Evolutionary conservation across 2,797 vertebrate genomes (phyloP), one percentile per base, ranked within the genome.

Genomic region (Micromesistius poutassou): DNA sequence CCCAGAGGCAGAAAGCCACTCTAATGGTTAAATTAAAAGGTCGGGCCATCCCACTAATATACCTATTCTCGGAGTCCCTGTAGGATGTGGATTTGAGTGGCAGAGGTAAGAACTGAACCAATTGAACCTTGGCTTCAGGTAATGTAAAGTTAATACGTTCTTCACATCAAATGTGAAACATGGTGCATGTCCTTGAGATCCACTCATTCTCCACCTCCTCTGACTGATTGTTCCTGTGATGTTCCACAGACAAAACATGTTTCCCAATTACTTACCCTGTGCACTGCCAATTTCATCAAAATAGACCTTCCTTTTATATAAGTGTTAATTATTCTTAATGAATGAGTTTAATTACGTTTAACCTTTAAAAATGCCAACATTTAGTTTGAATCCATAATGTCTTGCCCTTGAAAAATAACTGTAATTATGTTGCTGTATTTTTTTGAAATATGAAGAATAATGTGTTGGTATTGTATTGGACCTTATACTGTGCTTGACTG

Each of bases 401-500:
- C 78, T 78, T 80, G 82, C 88, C 68, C 79, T 85, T 30, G 72
- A 84, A 82, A 80, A 82, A 82, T 6, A 82, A 40, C 78, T 12
- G 78, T 88, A 81, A 82, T 88, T 82, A 79, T 86, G 86, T 89
- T 87, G 81, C 85, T 85, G 88, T 87, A 80, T 77, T 75, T 74
- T 55, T 89, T 85, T 84, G 74, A 84, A 79, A 81, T 81, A 86
- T 77, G 72, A 77, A 83, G 83, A 81, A 79, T 82, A 77, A 87
- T 76, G 70, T 70, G 76, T 84, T 85, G 79, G 87, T 87, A 84
- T 88, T 83, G 84, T 86, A 83, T 82, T 88, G 88, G 86, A 93
- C 91, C 90, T 92, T 88, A 85, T 87, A 88, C 84, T 89, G 90
- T 93, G 87, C 83, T 91, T 77, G 87, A 82, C 74, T 86, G 86